Evolutionary conservation across 2,888 invertebrate genomes (phyloP), one percentile per base, ranked within the genome.

Genomic region (Yponomeuta plumbellus): DNA sequence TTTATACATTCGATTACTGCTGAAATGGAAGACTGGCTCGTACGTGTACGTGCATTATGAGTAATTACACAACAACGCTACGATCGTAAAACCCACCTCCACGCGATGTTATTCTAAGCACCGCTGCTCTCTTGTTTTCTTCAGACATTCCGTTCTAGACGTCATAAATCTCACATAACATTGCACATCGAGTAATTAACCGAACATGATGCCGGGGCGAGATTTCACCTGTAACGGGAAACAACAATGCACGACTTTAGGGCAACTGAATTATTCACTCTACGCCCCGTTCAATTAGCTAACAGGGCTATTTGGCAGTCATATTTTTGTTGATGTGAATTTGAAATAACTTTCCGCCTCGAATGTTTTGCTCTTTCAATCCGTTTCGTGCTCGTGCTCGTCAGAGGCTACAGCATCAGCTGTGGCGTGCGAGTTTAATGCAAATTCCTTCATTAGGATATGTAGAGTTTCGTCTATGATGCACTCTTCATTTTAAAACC

Each of bases 121-220:
- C 63, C 21, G 22, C 59, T 23, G 22, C 63, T 71, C 71, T 71
- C 71, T 75, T 71, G 71, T 71, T 71, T 73, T 72, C 73, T 74
- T 74, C 66, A 69, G 67, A 17, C 62, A 20, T 52, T 61, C 67
- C 67, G 66, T 69, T 66, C 61, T 61, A 72, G 72, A 71, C 73
- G 73, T 76, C 78, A 76, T 84, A 83, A 81, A 83, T 84, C 82
- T 81, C 76, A 63, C 63, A 76, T 75, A 70, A 73, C 77, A 76
- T 78, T 75, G 76, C 77, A 72, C 74, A 75, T 75, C 74, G 73
- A 73, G 78, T 80, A 83, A 84, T 83, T 80, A 83, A 78, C 79
- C 78, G 74, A 34, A 39, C 78, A 78, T 77, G 66, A 80, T 76
- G 78, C 71, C 74, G 74, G 58, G 64, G 65, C 52, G 61, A 57